Base-by-base conservation (phyloP, 2,113 vertebrate species). In the Nymphicus hollandicus region DNA sequence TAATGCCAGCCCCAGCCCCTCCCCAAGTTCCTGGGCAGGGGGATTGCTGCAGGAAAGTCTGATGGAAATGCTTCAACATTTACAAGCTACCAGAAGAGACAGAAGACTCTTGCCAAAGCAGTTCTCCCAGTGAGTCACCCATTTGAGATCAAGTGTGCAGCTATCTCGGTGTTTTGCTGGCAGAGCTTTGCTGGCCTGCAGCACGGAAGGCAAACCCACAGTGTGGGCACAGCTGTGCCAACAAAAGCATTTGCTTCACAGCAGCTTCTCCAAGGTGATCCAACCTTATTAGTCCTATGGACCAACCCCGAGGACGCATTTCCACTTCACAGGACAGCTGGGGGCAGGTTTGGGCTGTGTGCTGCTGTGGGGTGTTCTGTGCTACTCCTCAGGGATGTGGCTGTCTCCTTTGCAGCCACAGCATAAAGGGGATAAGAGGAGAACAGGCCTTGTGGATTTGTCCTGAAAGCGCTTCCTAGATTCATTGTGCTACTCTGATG, bases 321-420 rank as follows among this genome's bases (percentile, higher is more conserved):
- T n/a, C 33, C 24, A 58, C 29, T 50, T 17, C 25, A 13, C 12
- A 24, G 55, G 37, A 27, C 20, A 44, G 50, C 37, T 33, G 10
- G 44, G 58, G 20, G 71, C 58, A 49, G 78, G 31, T 49, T 13
- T 69, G 81, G 47, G 14, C 50, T 56, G 31, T 29, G 3, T 22
- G 49, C 29, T 27, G 46, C 39, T 61, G 60, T 22, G 25, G 19
- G 23, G 23, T 8, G 4, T 41, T 33, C 33, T 25, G 46, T 22
- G n/a, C 55, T 69, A 4, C 31, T 64, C 13, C 47, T 27, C 2
- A 0, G 22, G 14, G 24, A 46, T 5, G 10, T 3, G 11, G 50
- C 25, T 35, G 13, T n/a, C 31, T 71, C 35, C 41, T 18, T 19
- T 24, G 27, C 0, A 1, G 44, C 44, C 49, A 53, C 22, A 77